A percentile compares a stretch with the other conserved stretches of the same genome.
These are phyloP conservation scores for Linurgus olivaceus DNA, from an alignment of 2,797 vertebrate genomes.

Conservation along the genomic window DNA sequence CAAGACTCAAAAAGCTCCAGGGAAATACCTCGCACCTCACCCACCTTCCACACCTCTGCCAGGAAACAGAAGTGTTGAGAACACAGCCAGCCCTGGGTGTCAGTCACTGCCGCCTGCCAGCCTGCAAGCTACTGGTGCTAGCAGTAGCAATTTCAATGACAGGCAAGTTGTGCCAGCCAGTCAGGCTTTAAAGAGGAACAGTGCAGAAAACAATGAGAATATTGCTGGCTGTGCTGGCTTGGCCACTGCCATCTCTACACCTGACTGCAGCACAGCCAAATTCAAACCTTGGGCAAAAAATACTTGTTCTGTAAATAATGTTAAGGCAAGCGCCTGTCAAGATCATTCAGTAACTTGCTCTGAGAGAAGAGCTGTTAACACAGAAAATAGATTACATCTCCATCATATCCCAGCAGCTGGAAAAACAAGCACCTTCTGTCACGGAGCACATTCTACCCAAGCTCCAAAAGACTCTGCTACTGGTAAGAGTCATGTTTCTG, in stretches of 20 bases:
- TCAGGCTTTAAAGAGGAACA: slow-evolving; percentile 36
- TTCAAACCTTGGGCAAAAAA: slow-evolving; percentile 63
- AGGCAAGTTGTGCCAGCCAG: slow-evolving; percentile 43
- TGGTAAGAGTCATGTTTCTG: slow-evolving; percentile 66
- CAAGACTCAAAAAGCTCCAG: slow-evolving; percentile 74
- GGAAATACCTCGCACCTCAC: slow-evolving; percentile 77
- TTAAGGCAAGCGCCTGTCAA: slow-evolving; percentile 36
- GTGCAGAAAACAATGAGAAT: slow-evolving; percentile 25
- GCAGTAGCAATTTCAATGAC: slow-evolving; percentile 14
- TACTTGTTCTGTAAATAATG: slow-evolving; percentile 11
- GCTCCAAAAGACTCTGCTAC: slow-evolving; percentile 75
- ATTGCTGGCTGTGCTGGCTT: slow-evolving; percentile 44
- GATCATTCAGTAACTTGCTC: slow-evolving; percentile 27
- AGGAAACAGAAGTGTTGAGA: slow-evolving; percentile 41
- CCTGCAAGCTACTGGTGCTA: slow-evolving; percentile 16
- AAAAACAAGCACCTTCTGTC: slow-evolving; percentile 82
- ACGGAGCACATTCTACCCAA: slow-evolving; percentile 70
- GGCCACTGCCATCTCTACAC: slow-evolving; percentile 47
- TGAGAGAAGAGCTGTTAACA: slow-evolving; percentile 53
- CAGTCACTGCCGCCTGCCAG: slow-evolving; percentile 26
- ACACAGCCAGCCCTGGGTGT: slow-evolving; percentile 9
- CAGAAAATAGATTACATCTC: slow-evolving; percentile 74
- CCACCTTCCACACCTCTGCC: slow-evolving; percentile 75
- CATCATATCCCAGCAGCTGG: slow-evolving; percentile 81
- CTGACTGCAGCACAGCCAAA: slow-evolving; percentile 40